Base-by-base conservation (phyloP, 2,113 vertebrate genomes). In the Psittacara wagleri region DNA sequence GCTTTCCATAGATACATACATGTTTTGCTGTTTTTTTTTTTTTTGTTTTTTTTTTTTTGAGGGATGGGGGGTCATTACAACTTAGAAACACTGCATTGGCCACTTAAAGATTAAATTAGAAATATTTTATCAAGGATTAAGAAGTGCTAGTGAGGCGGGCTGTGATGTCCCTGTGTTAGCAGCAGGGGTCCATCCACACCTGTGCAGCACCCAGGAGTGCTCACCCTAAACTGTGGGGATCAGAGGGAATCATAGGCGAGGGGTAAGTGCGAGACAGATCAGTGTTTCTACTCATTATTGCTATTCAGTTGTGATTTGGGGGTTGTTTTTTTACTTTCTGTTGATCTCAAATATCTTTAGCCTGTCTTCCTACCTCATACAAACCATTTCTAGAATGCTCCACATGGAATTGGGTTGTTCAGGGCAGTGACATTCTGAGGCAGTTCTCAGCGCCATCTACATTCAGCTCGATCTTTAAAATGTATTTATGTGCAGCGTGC, bases 151-250 rank as follows among this genome's bases (percentile, higher is more conserved):
- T 39, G 44, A 12, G 17, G 19, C 33, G n/a, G 29, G 13, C 14
- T 35, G 9, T 24, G 46, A 19, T 44, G 8, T 13, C 41, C 9
- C 29, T 2, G 0, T 0, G 0, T 25, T 2, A 29, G 86, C 43
- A 83, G 64, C 5, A 2, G 46, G 46, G 43, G 19, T 31, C 33
- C 66, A 46, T 23, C 16, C 13, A 10, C 8, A 4, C 28, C 28
- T 57, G 52, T 24, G 7, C 17, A 10, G 19, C 2, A 39, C 8
- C 1, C 46, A 29, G 72, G 37, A 20, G 12, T 18, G 41, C 41
- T 68, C 52, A 6, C 25, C 23, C 41, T 46, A 41, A 41, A 25
- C 2, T 6, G 4, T 31, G 24, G n/a, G 10, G 11, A 83, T 22
- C 55, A 37, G 2, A 3, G 3, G 17, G 31, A 3, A 4, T 27